Evolutionary conservation across 2,113 vertebrate species (phyloP).

Genomic region (Mormyrus iriodes): DNA sequence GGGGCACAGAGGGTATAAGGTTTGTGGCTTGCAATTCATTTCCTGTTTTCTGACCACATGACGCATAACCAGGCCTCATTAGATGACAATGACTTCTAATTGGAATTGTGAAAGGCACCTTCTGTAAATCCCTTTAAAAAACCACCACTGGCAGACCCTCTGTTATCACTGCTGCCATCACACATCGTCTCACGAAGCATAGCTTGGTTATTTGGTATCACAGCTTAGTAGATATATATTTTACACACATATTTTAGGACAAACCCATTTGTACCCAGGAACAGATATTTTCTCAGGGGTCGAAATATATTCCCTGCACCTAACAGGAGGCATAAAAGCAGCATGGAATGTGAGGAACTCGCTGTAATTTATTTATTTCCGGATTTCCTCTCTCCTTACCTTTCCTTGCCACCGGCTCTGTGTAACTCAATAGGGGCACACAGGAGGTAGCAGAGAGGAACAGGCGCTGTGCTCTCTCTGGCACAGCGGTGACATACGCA

Average conservation of each 20-base stretch:
- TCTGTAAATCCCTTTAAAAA: neutral
- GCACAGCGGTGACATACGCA: neutral
- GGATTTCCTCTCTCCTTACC: neutral
- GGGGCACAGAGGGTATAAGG: neutral
- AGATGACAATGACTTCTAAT: neutral
- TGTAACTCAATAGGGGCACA: neutral
- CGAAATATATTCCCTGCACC: neutral
- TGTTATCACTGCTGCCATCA: neutral
- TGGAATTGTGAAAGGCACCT: neutral
- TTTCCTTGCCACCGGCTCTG: neutral
- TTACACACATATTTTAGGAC: neutral
- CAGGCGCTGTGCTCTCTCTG: neutral
- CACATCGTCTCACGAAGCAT: neutral
- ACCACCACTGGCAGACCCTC: neutral
- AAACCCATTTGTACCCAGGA: neutral
- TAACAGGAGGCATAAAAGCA: neutral
- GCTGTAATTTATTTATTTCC: neutral
- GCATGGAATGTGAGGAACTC: neutral
- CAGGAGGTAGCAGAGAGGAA: neutral
- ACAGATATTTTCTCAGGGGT: neutral
- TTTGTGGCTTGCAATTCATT: slow-evolving; percentile 10
- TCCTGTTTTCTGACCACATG: slow-evolving; percentile 16
- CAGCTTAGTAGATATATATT: neutral
- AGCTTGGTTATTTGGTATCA: neutral
- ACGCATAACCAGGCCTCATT: neutral